Base-by-base conservation (phyloP, 1,140 invertebrate genomes). In the Dryas iulia region DNA sequence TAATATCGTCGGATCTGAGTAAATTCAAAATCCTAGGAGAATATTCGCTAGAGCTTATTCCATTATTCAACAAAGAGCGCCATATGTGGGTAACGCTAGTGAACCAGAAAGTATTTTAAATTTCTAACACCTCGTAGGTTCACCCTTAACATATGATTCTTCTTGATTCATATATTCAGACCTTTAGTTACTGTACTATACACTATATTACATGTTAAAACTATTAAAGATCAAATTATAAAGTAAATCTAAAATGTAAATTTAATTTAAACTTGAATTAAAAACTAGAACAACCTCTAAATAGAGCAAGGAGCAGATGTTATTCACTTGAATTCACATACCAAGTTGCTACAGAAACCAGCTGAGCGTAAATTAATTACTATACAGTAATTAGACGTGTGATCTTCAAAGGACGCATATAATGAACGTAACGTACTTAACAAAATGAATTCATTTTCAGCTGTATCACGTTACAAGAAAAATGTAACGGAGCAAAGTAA, bases 351-450 rank as follows among this genome's bases (percentile, higher is more conserved):
- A 56, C 67, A 57, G 70, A 72, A 82, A 61, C 68, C 78, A 76
- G 39, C 76, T 64, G 69, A 66, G 73, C 74, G 78, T 79, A 67
- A 81, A 81, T 81, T 82, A 81, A 81, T 82, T 83, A 80, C 76
- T 74, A 72, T 83, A 71, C 72, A 76, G 73, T 82, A 83, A 83
- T 86, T 86, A 86, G 76, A 78, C 73, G 79, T 78, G 73, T 81
- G 76, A 83, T 83, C 77, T 79, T 86, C 83, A 86, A 83, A 86
- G 80, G 76, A 76, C 65, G 59, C 59, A 70, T 66, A 65, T 72
- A 72, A 74, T 76, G 71, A 76, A 67, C 54, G 47, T 76, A 75
- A 75, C 72, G 59, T 65, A 61, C 60, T 75, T 76, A 74, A 66
- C 64, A 68, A 71, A 73, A 70, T 74, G 28, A 73, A 62, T 31